Evolutionary conservation across 2,113 vertebrate species (phyloP).

Genomic region (Oryzias celebensis): DNA sequence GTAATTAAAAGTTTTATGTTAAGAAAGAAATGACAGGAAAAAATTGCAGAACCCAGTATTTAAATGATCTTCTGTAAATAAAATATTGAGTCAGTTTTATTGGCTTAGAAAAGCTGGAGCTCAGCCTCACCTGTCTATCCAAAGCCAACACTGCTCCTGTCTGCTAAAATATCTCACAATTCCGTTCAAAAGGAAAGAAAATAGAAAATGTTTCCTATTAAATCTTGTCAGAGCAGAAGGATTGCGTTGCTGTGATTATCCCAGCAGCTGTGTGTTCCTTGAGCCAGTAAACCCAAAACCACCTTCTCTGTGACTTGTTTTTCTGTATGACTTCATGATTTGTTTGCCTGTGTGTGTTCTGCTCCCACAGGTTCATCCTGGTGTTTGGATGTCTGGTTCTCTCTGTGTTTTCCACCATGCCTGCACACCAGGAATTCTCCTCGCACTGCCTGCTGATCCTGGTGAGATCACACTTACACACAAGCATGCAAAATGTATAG

Average conservation of each 20-base stretch:
- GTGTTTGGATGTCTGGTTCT: constrained; percentile 99
- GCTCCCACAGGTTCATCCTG: constrained; percentile 91
- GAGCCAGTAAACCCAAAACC: constrained; percentile 9
- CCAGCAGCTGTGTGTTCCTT: neutral
- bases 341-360: constrained; percentile 16
- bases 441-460: constrained; percentile 97
- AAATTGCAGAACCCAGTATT: no score
- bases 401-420: constrained; percentile 98
- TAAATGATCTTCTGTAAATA: no score
- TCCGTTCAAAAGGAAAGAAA: no score
- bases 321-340: neutral
- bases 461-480: constrained; percentile 79
- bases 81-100: no score
- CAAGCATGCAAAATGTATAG: constrained; percentile 4
- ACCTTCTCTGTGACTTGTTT: constrained; percentile 1
- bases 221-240: neutral
- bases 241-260: neutral
- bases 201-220: neutral
- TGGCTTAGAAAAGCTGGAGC: no score
- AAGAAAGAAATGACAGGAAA: no score
- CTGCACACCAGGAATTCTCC: constrained; percentile 90
- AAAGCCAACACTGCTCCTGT: no score
- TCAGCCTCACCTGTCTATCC: no score
- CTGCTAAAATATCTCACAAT: no score
- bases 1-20: no score